These are phyloP conservation scores for Callospermophilus lateralis DNA, from an alignment of 2,113 vertebrate species.

Conservation along the genomic window DNA sequence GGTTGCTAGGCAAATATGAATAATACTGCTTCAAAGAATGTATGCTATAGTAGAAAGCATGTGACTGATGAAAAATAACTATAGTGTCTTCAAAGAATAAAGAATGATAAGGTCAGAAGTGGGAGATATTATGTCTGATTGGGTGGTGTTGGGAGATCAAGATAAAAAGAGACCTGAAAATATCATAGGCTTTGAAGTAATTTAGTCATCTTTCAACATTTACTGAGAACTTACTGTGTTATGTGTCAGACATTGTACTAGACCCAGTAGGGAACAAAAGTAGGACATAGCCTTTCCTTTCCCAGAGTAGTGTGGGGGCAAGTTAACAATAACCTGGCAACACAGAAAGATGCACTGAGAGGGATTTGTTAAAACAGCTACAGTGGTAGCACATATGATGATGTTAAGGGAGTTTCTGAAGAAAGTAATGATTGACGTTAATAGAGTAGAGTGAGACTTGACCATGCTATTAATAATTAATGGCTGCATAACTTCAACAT, in stretches of 20 bases:
- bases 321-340: background rate
- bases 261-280: background rate
- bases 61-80: background rate
- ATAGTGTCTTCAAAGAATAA: background rate
- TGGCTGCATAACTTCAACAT: background rate
- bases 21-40: background rate
- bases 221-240: background rate
- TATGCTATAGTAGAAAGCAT: background rate
- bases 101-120: background rate
- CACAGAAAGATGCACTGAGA: background rate
- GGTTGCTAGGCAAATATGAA: background rate
- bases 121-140: background rate
- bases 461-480: background rate
- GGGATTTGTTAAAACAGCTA: conserved; percentile 6
- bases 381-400: background rate
- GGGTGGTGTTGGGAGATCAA: background rate
- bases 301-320: background rate
- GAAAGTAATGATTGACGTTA: background rate
- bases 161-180: background rate
- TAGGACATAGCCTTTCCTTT: background rate
- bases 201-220: background rate
- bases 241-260: background rate
- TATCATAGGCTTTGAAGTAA: background rate
- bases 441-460: background rate
- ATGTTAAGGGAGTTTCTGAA: background rate